Evolutionary conservation across 2,113 vertebrate genomes (phyloP).

Genomic region (Naja naja): DNA sequence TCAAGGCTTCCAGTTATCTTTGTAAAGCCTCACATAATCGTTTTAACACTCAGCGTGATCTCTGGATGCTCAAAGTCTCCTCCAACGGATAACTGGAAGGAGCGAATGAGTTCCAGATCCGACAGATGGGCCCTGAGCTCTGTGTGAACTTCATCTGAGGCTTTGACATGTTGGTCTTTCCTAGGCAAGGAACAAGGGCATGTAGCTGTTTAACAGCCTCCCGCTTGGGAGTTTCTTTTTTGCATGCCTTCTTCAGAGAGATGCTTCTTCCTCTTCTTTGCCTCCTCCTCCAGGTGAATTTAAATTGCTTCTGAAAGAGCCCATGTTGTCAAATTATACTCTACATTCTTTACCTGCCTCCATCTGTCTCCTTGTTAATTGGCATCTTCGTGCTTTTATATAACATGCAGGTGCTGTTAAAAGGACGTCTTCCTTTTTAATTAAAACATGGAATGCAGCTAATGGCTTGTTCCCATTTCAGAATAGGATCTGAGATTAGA

Average conservation of each 20-base stretch:
- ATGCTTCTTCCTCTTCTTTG: neutral
- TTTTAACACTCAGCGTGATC: neutral
- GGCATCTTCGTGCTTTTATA: conserved; percentile 40
- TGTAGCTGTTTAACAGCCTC: conserved; percentile 26
- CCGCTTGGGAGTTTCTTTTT: conserved; percentile 19
- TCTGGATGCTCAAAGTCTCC: neutral
- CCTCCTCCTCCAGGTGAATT: conserved; percentile 30
- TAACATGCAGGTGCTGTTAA: conserved; percentile 46
- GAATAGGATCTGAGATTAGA: conserved; percentile 32
- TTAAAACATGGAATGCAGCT: conserved; percentile 31
- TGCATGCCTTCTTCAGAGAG: conserved; percentile 57
- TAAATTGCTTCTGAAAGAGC: conserved; percentile 59
- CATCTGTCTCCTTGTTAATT: conserved; percentile 55
- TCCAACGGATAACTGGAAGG: neutral
- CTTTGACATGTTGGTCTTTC: neutral
- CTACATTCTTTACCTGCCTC: conserved; percentile 31
- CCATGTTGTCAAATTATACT: conserved; percentile 48
- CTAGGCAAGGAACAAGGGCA: neutral
- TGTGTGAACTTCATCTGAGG: neutral
- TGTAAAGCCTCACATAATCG: too few relatives aligned
- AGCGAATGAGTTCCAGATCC: neutral
- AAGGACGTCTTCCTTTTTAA: conserved; percentile 24
- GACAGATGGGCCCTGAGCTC: neutral
- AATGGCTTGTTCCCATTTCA: conserved; percentile 44
- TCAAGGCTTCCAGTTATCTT: too few relatives aligned